Base-by-base conservation (phyloP, 2,888 invertebrate genomes). In the Agrochola macilenta region DNA sequence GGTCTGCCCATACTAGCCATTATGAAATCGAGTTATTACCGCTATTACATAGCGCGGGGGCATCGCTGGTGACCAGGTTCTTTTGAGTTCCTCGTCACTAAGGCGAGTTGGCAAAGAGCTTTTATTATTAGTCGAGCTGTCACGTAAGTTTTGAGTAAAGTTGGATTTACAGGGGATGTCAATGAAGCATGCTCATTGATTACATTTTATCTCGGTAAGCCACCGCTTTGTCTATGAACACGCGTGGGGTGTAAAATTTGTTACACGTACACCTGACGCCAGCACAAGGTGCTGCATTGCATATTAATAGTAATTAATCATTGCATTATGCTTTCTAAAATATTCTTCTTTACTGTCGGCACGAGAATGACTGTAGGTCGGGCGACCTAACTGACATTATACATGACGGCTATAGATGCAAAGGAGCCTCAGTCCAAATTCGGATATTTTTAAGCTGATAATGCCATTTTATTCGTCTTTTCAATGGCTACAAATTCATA, bases 21-120 rank as follows among this genome's bases (percentile, higher is more conserved):
- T 97, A 97, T 89, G 98, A 98, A 84, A 97, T 98, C 89, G 97
- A 97, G 87, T 92, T 98, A 46, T 91, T 98, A 71, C 98, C 98
- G 0, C 94, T 98, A 26, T 98, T 98, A 8, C 98, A 98, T 93
- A 92, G 95, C 76, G 93, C 97, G 60, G 98, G 98, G 98, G 97
- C 97, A 70, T 98, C 98, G 3, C 93, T 98, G 20, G 97, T 97
- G 7, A 96, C 97, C 70, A 95, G 97, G 88, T 98, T 97, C 1
- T 79, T 87, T 91, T 14, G 89, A 92, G 8, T 90, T 98, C 60
- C 92, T 98, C 4, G 94, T 97, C 52, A 96, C 97, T 0, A 94
- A 98, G 81, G 98, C 97, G 91, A 94, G 3, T 92, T 98, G 72
- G 97, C 98, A 0, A n/a, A 97, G 97, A 89, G 98, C 98, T 89